Conservation (phyloP, 2,888 invertebrate species). For the Girardia tigrina region DNA sequence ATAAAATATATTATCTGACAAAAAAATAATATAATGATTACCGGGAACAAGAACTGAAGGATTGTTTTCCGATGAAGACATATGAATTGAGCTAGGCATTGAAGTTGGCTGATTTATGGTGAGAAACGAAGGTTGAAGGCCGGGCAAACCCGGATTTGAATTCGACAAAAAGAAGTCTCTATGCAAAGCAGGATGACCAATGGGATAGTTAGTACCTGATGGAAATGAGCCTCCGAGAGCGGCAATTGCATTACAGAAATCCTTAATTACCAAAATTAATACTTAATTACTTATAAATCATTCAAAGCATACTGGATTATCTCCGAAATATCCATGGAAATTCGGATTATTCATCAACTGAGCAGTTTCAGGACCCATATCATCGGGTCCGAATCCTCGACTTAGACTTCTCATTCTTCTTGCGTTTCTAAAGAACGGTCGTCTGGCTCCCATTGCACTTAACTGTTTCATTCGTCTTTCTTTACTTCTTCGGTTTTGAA, state of each 20-base stretch:
- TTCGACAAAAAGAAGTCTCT: neutral
- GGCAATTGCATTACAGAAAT: slow-evolving; percentile 30
- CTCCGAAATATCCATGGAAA: slow-evolving; percentile 31
- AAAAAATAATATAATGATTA: too few species aligned
- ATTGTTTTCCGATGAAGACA: neutral
- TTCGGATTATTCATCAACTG: slow-evolving; percentile 33
- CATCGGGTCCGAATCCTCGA: slow-evolving; percentile 35
- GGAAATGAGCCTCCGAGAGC: slow-evolving; percentile 25
- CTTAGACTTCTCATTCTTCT: slow-evolving; percentile 55
- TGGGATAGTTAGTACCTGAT: neutral
- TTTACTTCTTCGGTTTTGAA: slow-evolving; percentile 96
- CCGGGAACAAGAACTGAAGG: neutral
- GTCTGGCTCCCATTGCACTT: slow-evolving; percentile 64
- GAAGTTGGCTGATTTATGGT: neutral
- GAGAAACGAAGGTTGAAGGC: neutral
- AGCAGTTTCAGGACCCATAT: slow-evolving; percentile 34
- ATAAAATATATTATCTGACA: too few species aligned
- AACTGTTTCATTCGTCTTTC: slow-evolving; percentile 87
- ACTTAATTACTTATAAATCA: too few species aligned
- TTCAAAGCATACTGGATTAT: neutral
- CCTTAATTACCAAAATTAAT: too few species aligned
- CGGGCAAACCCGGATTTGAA: neutral
- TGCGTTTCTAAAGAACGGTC: slow-evolving; percentile 55
- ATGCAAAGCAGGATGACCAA: neutral
- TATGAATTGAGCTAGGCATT: neutral